A percentile compares a stretch with the other conserved stretches of the same genome.
phyloP scores from a whole-genome alignment of 2,797 vertebrate genomes.

The Brotula barbata region DNA sequence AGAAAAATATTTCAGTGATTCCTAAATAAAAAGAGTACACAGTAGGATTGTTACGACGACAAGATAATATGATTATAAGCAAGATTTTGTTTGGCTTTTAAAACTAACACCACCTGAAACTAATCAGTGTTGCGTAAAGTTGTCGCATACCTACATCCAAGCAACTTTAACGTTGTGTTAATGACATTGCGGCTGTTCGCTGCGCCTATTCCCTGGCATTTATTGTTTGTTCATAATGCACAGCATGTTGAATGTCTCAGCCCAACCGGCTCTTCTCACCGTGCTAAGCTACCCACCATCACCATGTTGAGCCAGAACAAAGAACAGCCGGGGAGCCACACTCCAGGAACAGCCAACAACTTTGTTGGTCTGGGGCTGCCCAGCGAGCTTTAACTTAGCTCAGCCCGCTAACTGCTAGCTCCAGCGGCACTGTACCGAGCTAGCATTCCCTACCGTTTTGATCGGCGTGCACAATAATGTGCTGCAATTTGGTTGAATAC shows the following conservation, averaged over 20 bases:
- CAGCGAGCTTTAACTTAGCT: constrained; percentile 64
- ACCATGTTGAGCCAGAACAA: constrained; percentile 76
- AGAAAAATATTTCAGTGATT: no score
- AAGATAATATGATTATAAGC: no score
- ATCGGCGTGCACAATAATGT: not conserved
- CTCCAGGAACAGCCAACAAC: constrained; percentile 73
- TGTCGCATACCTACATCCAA: no score
- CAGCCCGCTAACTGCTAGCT: constrained; percentile 60
- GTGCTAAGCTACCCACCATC: constrained; percentile 63
- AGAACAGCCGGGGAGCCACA: constrained; percentile 68
- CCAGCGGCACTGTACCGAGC: constrained; percentile 21
- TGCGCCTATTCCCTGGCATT: constrained; percentile 9
- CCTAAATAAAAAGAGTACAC: no score
- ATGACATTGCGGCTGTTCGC: constrained; percentile 4
- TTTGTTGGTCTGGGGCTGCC: constrained; percentile 63
- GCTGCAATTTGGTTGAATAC: constrained; percentile 36
- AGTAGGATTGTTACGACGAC: no score
- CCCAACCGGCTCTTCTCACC: constrained; percentile 47
- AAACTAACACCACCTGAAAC: no score
- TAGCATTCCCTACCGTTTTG: constrained; percentile 22
- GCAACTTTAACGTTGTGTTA: no score
- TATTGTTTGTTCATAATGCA: constrained; percentile 11
- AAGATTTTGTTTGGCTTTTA: no score
- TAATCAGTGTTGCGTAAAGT: no score
- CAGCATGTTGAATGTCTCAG: constrained; percentile 31